Evolutionary conservation across 1,140 invertebrate species (phyloP).

Genomic region (Zaprionus ornatus): DNA sequence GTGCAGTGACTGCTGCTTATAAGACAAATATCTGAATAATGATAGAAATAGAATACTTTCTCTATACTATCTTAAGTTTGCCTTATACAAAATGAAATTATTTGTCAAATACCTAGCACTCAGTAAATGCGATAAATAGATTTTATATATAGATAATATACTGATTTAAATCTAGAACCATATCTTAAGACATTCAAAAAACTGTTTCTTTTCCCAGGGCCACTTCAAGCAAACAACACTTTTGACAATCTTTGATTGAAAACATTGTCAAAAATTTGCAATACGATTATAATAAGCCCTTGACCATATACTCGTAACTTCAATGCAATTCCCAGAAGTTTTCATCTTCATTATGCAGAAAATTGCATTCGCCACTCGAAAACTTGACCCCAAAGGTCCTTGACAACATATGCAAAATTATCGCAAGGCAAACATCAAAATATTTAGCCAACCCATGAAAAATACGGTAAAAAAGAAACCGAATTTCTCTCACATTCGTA

Average conservation of each 20-base stretch:
- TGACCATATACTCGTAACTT: background rate
- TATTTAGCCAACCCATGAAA: constrained; percentile 42
- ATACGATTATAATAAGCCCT: background rate
- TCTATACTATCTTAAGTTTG: background rate
- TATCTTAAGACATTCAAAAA: background rate
- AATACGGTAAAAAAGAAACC: constrained; percentile 23
- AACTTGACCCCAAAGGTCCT: constrained; percentile 41
- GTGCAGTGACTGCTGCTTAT: background rate
- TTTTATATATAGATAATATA: background rate
- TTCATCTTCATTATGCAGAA: constrained; percentile 2
- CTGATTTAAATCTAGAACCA: background rate
- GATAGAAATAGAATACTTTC: background rate
- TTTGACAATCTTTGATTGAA: background rate
- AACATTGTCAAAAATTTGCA: background rate
- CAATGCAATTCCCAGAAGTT: constrained; percentile 16
- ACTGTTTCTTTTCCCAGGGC: background rate
- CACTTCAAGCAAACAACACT: background rate
- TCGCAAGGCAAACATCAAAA: constrained; percentile 40
- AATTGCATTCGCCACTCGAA: constrained; percentile 8
- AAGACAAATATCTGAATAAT: background rate
- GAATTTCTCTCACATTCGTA: constrained; percentile 43
- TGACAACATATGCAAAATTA: constrained; percentile 28
- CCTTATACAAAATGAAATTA: background rate
- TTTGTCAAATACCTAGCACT: background rate
- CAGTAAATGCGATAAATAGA: background rate